Base-by-base conservation (phyloP, 2,797 vertebrate genomes). In the Pteronotus mesoamericanus region DNA sequence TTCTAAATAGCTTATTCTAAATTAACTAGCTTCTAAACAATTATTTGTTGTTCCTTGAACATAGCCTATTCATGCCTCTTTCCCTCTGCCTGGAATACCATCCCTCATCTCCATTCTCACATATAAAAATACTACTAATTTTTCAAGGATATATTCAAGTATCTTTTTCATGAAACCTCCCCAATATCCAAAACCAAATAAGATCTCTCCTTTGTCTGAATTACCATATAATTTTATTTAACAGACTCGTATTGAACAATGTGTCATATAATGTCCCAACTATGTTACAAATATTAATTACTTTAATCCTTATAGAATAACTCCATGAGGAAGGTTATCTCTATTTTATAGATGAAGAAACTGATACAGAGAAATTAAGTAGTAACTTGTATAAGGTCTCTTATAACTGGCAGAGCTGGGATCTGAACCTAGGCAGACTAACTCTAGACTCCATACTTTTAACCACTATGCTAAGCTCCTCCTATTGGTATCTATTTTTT, bases 151-250 rank as follows among this genome's bases (percentile, higher is more conserved):
- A 3, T 78, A 86, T 55, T 94, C n/a, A 89, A 53, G 29, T 82
- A 53, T 91, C 48, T 91, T 92, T 93, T 86, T 19, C 44, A 74
- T 74, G 55, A 95, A 83, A 68, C 2, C 22, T 71, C 51, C 22
- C 37, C 15, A 9, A 85, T 53, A 61, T 11, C 21, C 12, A n/a
- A 48, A 89, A 75, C 92, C 48, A 87, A 91, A 24, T 34, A 72
- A 66, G 48, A 55, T 74, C 66, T 74, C 34, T 68, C 10, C 37
- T 93, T 86, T 93, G 57, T 68, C 11, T 90, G 29, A 92, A 59
- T 85, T 80, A 78, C 24, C 39, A 90, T 51, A 72, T 93, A 55
- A 94, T 82, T 89, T 92, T 69, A 96, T 74, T 80, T 78, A 91
- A 86, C 57, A 85, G 74, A 79, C 24, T 92, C 48, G 55, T 46